A percentile compares a stretch with the other conserved stretches of the same genome.
These are phyloP conservation scores for Serranochromis macrocephalus DNA, from an alignment of 2,113 vertebrate species.

Conservation along the genomic window DNA sequence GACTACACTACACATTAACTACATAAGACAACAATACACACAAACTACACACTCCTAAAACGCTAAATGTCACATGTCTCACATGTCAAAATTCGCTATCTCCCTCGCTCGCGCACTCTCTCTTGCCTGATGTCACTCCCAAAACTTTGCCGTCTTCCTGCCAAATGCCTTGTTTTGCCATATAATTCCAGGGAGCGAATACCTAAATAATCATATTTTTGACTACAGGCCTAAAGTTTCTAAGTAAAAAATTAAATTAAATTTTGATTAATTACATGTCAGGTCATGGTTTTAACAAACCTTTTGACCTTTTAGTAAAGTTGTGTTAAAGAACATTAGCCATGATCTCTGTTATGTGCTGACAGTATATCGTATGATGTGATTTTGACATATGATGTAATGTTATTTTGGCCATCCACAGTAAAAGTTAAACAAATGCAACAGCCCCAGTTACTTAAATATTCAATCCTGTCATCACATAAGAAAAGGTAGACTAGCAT, in stretches of 20 bases:
- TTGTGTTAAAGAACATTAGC: background rate
- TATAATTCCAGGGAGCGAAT: fast-evolving
- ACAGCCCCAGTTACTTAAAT: background rate
- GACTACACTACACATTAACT: background rate
- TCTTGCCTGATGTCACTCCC: background rate
- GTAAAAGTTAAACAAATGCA: background rate
- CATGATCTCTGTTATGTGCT: background rate
- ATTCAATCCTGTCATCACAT: background rate
- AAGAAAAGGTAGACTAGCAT: background rate
- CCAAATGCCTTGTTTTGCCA: background rate
- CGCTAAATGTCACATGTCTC: background rate
- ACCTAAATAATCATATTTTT: background rate
- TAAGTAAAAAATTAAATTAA: background rate
- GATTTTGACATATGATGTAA: background rate
- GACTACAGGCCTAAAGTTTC: background rate
- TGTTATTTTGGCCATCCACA: background rate
- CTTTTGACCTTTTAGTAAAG: background rate
- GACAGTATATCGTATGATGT: background rate
- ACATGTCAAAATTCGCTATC: background rate
- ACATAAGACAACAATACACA: background rate
- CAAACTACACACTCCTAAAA: background rate
- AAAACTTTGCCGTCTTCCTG: fast-evolving
- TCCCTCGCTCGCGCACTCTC: fast-evolving
- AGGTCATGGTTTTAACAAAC: background rate
- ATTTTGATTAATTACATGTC: background rate